Evolutionary conservation across 2,888 invertebrate species (phyloP), one percentile per base, ranked within the genome.

Genomic region (Dicyrtoma fusca): DNA sequence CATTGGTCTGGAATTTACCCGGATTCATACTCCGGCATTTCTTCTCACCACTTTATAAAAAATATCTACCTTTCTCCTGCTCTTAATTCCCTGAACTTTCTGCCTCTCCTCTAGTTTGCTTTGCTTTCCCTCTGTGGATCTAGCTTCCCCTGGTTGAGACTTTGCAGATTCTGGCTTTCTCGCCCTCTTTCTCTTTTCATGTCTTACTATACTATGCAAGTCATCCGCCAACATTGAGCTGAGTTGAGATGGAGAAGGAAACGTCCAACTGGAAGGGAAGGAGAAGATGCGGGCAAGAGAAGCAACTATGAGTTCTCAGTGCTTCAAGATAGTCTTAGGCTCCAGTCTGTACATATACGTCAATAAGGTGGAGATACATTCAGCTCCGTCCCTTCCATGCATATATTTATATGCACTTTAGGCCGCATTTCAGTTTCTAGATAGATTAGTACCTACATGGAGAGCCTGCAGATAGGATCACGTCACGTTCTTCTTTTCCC

Each of bases 41-140:
- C 64, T 49, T 25, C 64, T 64, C 49, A 49, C 49, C 64, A 64
- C 64, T 64, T 64, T 64, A 64, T 64, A 64, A 49, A 64, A 49
- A 64, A 23, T 23, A 64, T 64, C 64, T 64, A 49, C 25, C 63
- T 21, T 45, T 47, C 47, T 47, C 47, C 42, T 8, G 23, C 19
- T 21, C 55, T 45, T 42, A 25, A 17, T 57, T 57, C 17, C 26
- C 21, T 57, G 57, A 23, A 26, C 17, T 57, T 26, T 34, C 34
- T 34, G 34, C 34, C 53, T 53, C 53, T 14, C 49, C 4, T 49
- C 19, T 53, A 8, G 21, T 17, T 10, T 14, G 3, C 17, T 4
- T 49, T 10, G 19, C 53, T 8, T 53, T 53, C 13, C 6, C 6
- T 17, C 49, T 49, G 17, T 14, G 49, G 21, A 53, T 10, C 19